Base-by-base conservation (phyloP, 2,888 invertebrate species). In the Dynastes hyllus region DNA sequence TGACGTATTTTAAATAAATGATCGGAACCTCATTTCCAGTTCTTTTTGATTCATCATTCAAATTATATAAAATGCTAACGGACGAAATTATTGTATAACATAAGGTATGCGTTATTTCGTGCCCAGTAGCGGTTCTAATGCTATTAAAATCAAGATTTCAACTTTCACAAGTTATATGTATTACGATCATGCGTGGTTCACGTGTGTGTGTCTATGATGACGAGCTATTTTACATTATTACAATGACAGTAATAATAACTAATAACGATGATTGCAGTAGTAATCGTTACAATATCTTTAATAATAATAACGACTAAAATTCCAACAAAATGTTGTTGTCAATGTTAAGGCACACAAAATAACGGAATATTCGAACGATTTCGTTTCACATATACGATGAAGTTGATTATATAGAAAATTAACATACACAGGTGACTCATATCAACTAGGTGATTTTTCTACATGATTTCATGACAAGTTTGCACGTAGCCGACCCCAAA, bases 131-230 rank as follows among this genome's bases (percentile, higher is more conserved):
- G 71, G 61, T 71, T 78, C 78, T 71, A 78, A 78, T 71, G 78
- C 78, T 58, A 55, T 61, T 65, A 76, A 65, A 67, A 45, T 63
- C 53, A 58, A 69, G 78, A 75, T 73, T 73, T 78, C 78, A 69
- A 79, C 79, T 79, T 79, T 79, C 79, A 79, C 79, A 75, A 76
- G 51, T 53, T 65, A 58, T 58, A 58, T 58, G 16, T 58, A 58
- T 22, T 76, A 45, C 45, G 67, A 66, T 75, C 79, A 79, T 69
- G 79, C 79, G 69, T 76, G 76, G 76, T 51, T 66, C 79, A 67
- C 79, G 79, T 79, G 79, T 66, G 32, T 58, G 55, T 5, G 29
- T 3, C 40, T 40, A 40, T 40, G 40, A 22, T 5, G 55, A 55
- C 55, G 55, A 55, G 55, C 16, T 55, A 37, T 37, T 40, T 37